Evolutionary conservation across 2,113 vertebrate species (phyloP).

Genomic region (Copsychus sechellarum): DNA sequence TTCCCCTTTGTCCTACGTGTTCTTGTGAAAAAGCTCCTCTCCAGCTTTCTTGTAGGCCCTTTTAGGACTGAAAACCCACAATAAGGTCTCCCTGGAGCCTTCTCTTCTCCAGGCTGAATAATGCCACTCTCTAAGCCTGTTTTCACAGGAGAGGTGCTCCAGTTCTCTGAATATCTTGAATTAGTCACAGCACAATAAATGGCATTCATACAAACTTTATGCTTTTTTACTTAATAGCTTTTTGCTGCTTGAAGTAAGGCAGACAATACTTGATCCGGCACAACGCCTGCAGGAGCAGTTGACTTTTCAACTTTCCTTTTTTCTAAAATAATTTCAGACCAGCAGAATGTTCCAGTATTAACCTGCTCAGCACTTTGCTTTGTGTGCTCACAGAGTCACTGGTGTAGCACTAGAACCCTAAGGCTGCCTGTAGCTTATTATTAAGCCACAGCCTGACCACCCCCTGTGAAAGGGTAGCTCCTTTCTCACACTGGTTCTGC

Average conservation of each 20-base stretch:
- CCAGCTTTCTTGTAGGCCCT: not conserved
- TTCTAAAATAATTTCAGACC: not conserved
- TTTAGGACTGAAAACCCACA: not conserved
- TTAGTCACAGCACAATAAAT: not conserved
- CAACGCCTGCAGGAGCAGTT: not conserved
- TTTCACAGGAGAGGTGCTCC: not conserved
- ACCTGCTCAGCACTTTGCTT: not conserved
- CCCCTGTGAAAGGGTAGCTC: not conserved
- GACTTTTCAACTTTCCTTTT: not conserved
- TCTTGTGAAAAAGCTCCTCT: not conserved
- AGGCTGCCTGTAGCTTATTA: constrained; percentile 8
- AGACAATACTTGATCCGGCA: not conserved
- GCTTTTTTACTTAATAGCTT: not conserved
- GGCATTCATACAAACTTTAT: not conserved
- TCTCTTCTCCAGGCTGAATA: not conserved
- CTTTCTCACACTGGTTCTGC: not conserved
- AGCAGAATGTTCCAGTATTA: constrained; percentile 5
- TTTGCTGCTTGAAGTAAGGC: constrained; percentile 1
- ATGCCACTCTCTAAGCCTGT: not conserved
- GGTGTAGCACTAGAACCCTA: not conserved
- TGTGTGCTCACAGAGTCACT: not conserved
- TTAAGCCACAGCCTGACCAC: not conserved
- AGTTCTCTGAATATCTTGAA: not conserved
- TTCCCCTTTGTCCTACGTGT: not conserved
- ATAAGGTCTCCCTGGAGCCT: not conserved